Percentiles rank a stretch among this genome's conserved stretches.
Evolutionary conservation across 2,888 invertebrate species (phyloP).

Genomic region (Perithous albicinctus): DNA sequence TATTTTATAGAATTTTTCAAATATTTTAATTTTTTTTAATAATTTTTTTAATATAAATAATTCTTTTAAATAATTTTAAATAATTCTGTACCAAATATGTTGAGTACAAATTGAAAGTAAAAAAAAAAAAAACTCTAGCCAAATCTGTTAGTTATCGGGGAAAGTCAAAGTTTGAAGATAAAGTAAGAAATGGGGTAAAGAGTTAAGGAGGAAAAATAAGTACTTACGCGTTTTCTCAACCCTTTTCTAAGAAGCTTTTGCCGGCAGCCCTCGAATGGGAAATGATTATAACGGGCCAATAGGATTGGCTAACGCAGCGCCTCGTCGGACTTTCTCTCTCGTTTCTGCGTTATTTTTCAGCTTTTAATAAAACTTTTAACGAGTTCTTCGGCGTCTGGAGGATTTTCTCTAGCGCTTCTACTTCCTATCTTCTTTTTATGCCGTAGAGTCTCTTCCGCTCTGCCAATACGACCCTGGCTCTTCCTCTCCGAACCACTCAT

Average conservation of each 20-base stretch:
- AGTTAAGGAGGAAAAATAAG: background rate
- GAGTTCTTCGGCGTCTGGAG: constrained; percentile 58
- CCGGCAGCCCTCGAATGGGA: constrained; percentile 38
- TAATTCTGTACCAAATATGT: background rate
- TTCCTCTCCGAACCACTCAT: background rate
- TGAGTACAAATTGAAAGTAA: background rate
- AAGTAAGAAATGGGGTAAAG: background rate
- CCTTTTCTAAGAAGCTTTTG: constrained; percentile 12
- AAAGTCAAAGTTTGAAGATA: background rate
- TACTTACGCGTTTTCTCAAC: background rate
- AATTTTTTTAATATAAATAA: background rate
- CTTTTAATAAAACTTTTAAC: constrained; percentile 67
- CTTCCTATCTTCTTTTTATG: constrained; percentile 22
- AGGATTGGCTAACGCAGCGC: constrained; percentile 35
- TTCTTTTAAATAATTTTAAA: background rate
- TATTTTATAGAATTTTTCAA: background rate
- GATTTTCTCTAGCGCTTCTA: constrained; percentile 44
- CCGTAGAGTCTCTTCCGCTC: constrained; percentile 7
- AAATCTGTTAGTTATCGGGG: background rate
- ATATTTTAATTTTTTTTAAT: background rate
- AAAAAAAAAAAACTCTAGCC: background rate
- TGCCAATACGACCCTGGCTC: background rate
- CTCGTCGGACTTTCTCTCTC: constrained; percentile 21
- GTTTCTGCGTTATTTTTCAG: constrained; percentile 52
- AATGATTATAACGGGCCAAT: constrained; percentile 56